Conservation (phyloP, 1,140 invertebrate genomes). For the Hetaerina americana region DNA sequence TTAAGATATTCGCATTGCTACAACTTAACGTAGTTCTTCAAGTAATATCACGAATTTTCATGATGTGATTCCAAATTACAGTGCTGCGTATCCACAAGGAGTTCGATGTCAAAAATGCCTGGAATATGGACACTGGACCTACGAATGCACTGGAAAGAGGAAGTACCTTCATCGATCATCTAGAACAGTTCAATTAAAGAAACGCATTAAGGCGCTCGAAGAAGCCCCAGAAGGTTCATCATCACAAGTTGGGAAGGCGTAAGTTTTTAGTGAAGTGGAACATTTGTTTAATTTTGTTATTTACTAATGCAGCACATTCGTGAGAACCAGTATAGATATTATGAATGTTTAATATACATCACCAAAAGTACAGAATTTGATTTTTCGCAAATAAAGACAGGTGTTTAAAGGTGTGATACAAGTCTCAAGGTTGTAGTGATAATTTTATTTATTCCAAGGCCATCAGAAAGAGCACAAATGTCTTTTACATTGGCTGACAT, state of each 20-base stretch:
- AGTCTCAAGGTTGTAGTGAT: too few species aligned
- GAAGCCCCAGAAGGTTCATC: background rate
- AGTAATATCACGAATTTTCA: background rate
- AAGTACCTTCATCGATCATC: constrained; percentile 74
- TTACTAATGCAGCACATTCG: too few species aligned
- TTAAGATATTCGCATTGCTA: background rate
- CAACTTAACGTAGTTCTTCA: background rate
- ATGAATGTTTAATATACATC: too few species aligned
- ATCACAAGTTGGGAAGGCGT: background rate
- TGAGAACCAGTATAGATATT: too few species aligned
- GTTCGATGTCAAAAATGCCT: constrained; percentile 76
- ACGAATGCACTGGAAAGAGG: constrained; percentile 79
- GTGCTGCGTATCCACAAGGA: background rate
- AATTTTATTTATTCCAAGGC: too few species aligned
- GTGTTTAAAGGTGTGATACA: too few species aligned
- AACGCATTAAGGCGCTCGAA: constrained; percentile 39
- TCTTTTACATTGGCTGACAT: too few species aligned
- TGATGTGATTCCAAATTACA: background rate
- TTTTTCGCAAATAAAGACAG: too few species aligned
- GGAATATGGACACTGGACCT: constrained; percentile 84
- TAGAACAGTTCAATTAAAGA: constrained; percentile 64
- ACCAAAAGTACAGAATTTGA: too few species aligned
- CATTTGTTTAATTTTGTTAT: too few species aligned
- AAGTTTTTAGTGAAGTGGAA: background rate
- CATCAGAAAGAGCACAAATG: too few species aligned